Percentiles rank a stretch among this genome's conserved stretches.
phyloP scores from a whole-genome alignment of 2,888 invertebrate species.

The Cheilosia pagana region DNA sequence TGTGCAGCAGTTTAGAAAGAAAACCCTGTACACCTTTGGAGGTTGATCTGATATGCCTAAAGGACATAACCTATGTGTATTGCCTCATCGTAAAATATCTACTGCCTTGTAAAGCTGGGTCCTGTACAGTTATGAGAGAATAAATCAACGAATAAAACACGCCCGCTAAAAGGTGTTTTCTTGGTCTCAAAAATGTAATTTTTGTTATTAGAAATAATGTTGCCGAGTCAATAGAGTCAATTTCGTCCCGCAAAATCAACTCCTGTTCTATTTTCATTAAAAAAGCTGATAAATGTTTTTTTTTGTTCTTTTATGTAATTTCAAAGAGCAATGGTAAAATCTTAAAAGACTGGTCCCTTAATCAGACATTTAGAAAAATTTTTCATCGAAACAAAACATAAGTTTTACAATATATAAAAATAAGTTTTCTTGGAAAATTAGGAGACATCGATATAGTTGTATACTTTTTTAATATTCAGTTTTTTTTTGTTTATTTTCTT shows the following conservation, averaged over 20 bases:
- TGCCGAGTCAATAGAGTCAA: too few species aligned
- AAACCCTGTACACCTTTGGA: too few species aligned
- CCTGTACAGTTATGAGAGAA: too few species aligned
- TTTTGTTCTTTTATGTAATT: not conserved
- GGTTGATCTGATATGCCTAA: too few species aligned
- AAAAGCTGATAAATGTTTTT: not conserved
- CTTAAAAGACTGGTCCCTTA: constrained; percentile 84
- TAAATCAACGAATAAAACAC: too few species aligned
- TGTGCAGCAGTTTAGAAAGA: too few species aligned
- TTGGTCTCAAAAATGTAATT: not conserved
- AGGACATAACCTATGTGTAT: too few species aligned
- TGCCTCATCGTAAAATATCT: too few species aligned
- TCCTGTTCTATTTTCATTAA: not conserved
- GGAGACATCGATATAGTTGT: constrained; percentile 74
- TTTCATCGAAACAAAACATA: constrained; percentile 77
- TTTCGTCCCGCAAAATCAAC: constrained; percentile 32
- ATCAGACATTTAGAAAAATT: constrained; percentile 84
- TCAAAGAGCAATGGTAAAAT: constrained; percentile 83
- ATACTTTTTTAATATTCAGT: constrained; percentile 67
- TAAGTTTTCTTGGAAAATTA: constrained; percentile 71
- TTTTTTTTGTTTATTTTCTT: constrained; percentile 70
- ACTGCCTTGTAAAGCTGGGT: too few species aligned
- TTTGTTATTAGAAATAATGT: too few species aligned
- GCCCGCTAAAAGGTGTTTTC: too few species aligned
- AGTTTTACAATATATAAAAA: constrained; percentile 74